phyloP scores from a whole-genome alignment of 2,113 vertebrate species.

The Xyliphius kryptos region DNA sequence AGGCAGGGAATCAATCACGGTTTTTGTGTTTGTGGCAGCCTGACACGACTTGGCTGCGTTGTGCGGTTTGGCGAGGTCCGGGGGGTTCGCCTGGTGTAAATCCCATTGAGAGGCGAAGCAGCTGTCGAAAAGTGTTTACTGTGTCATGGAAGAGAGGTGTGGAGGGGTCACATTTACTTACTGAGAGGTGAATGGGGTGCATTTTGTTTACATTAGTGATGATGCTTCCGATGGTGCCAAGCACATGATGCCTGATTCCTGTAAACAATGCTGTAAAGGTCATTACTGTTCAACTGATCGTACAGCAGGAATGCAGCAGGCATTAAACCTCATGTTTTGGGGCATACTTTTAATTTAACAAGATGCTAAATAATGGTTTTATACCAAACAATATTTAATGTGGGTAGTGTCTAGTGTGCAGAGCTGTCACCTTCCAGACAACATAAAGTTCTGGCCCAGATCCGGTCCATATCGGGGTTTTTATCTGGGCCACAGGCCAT shows the following conservation, averaged over 20 bases:
- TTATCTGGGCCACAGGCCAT: too few species aligned
- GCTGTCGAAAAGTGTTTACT: constrained; percentile 23
- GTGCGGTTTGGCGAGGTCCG: neutral
- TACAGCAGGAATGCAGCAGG: too few species aligned
- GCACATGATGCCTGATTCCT: neutral
- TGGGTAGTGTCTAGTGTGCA: too few species aligned
- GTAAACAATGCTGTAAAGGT: too few species aligned
- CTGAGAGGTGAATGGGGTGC: neutral
- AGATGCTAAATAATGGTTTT: too few species aligned
- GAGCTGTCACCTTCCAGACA: too few species aligned
- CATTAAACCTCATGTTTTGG: too few species aligned
- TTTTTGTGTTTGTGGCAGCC: constrained; percentile 25
- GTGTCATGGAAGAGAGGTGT: constrained; percentile 6
- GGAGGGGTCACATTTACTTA: constrained; percentile 1
- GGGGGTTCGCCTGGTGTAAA: constrained; percentile 9
- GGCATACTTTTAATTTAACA: too few species aligned
- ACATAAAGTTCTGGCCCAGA: too few species aligned
- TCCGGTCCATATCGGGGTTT: too few species aligned
- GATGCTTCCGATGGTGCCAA: neutral
- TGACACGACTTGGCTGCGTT: constrained; percentile 23
- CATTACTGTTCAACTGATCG: too few species aligned
- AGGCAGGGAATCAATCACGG: constrained; percentile 27
- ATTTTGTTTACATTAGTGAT: neutral
- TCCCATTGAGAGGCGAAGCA: constrained; percentile 28
- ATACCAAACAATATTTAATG: too few species aligned